A percentile compares a stretch with the other conserved stretches of the same genome.
phyloP scores from a whole-genome alignment of 2,113 vertebrate species.

The Struthidea cinerea region DNA sequence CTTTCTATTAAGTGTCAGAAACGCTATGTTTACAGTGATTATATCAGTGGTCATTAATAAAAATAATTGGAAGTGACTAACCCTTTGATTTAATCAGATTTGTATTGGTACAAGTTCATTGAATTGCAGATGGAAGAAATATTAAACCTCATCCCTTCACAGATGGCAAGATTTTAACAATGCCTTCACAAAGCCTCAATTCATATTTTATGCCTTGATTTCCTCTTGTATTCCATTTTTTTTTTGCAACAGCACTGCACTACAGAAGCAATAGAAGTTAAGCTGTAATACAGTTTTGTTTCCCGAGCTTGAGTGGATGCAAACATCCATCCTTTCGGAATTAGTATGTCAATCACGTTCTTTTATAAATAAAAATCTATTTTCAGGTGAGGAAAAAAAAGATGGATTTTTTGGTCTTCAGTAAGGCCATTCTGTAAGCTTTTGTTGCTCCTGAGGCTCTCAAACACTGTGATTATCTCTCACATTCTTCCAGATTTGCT shows the following conservation, averaged over 20 bases:
- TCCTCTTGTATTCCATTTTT: neutral
- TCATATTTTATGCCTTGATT: neutral
- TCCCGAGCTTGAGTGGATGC: neutral
- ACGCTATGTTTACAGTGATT: neutral
- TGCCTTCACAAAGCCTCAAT: neutral
- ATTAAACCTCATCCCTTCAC: neutral
- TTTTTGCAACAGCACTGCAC: neutral
- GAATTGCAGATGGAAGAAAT: conserved; percentile 28
- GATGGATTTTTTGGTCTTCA: neutral
- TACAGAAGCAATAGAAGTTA: neutral
- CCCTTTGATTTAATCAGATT: conserved; percentile 24
- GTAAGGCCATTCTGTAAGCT: neutral
- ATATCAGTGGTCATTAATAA: conserved; percentile 20
- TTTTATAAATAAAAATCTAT: neutral
- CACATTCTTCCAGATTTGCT: neutral
- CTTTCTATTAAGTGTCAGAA: conserved; percentile 15
- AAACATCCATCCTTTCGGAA: neutral
- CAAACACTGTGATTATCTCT: neutral
- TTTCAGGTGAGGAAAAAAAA: neutral
- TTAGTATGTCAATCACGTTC: neutral
- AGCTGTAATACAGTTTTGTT: neutral
- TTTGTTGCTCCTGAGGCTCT: neutral
- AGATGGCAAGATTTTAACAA: conserved; percentile 6
- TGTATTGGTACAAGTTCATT: neutral
- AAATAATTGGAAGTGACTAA: conserved; percentile 34